Conservation (phyloP, 2,797 vertebrate genomes). For the Erithacus rubecula region DNA sequence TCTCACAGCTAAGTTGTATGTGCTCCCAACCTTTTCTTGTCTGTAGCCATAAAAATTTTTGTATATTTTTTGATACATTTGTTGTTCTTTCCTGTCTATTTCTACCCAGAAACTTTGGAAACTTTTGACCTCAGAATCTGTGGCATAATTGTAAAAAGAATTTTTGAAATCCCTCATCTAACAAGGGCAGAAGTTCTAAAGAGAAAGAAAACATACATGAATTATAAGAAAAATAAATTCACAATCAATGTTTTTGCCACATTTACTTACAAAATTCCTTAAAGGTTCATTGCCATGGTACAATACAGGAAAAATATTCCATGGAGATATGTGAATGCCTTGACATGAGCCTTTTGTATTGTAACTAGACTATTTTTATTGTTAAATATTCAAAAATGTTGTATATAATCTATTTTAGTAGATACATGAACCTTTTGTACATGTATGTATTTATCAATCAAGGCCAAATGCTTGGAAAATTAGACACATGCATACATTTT, state of each 20-base stretch:
- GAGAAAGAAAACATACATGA: constrained; percentile 68
- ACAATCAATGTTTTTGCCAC: constrained; percentile 57
- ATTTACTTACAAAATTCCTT: constrained; percentile 54
- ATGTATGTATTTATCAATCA: constrained; percentile 11
- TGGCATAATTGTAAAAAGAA: constrained; percentile 52
- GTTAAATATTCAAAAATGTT: neutral
- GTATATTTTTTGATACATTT: constrained; percentile 62
- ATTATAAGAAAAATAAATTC: constrained; percentile 70
- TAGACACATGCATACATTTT: neutral
- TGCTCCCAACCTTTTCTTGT: neutral
- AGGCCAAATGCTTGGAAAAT: constrained; percentile 20
- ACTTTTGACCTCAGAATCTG: constrained; percentile 64
- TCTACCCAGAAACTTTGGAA: constrained; percentile 49
- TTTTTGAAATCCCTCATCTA: constrained; percentile 59
- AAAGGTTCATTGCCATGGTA: constrained; percentile 53
- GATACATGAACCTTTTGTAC: neutral
- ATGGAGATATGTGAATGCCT: neutral
- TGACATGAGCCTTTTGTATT: neutral
- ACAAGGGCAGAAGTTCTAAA: constrained; percentile 45
- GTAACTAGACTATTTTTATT: constrained; percentile 25
- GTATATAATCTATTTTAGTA: constrained; percentile 3
- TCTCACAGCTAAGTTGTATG: neutral
- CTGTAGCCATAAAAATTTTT: constrained; percentile 2
- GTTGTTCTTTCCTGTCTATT: constrained; percentile 31
- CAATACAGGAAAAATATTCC: constrained; percentile 21